A percentile compares a stretch with the other conserved stretches of the same genome.
Conservation (phyloP, 2,888 invertebrate genomes). For the Eulithis testata region DNA sequence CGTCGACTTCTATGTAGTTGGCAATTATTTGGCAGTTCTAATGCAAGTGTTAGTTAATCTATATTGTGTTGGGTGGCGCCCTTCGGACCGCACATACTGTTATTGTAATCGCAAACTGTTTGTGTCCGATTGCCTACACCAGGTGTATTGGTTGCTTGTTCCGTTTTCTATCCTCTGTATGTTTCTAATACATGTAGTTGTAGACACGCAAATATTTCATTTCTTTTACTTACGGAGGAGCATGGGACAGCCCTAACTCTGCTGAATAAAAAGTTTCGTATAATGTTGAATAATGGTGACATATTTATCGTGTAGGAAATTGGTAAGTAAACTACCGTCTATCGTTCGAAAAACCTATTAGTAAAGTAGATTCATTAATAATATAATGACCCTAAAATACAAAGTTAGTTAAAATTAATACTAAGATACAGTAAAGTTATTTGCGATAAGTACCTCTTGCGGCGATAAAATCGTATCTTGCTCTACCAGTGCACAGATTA, state of each 20-base stretch:
- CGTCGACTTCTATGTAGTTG: constrained; percentile 1
- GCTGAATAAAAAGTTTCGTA: too few relatives aligned
- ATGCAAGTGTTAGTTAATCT: constrained; percentile 16
- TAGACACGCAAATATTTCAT: too few relatives aligned
- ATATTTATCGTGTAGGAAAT: too few relatives aligned
- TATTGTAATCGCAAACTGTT: constrained; percentile 63
- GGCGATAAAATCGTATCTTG: constrained; percentile 1
- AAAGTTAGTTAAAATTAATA: not conserved
- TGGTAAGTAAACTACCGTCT: too few relatives aligned
- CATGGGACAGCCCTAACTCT: too few relatives aligned
- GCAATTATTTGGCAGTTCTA: constrained; percentile 28
- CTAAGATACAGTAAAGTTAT: not conserved
- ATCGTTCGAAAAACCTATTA: too few relatives aligned
- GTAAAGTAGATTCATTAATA: not conserved
- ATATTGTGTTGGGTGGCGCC: constrained; percentile 17
- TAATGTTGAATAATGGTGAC: too few relatives aligned
- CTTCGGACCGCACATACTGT: constrained; percentile 48
- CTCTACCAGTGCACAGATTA: constrained; percentile 4
- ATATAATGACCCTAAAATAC: not conserved
- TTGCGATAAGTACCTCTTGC: not conserved
- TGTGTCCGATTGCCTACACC: constrained; percentile 53
- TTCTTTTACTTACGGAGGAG: too few relatives aligned
- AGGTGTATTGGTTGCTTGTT: constrained; percentile 41
- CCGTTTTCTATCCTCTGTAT: not conserved
- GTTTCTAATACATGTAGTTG: too few relatives aligned